Base-by-base conservation (phyloP, 2,888 invertebrate species). In the Masnerella sp. region DNA sequence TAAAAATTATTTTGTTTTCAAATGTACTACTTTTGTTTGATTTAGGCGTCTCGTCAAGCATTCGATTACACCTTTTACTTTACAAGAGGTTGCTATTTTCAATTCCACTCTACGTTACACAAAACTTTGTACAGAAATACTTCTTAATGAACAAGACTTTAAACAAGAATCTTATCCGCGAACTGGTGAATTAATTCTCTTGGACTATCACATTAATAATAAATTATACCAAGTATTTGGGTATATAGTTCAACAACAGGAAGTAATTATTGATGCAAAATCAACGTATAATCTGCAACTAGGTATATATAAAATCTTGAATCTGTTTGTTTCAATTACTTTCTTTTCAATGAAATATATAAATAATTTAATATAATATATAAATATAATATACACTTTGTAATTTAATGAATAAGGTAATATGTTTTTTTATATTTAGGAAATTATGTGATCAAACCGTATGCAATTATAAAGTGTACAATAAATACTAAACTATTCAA, bases 151-250 rank as follows among this genome's bases (percentile, higher is more conserved):
- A 34, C 74, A 76, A 8, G 80, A 84, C n/a, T 12, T 78, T 0
- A 12, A 61, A 3, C 70, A 30, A 2, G 76, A 80, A 45, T 40
- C 22, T 2, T 75, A 81, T 59, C 85, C 87, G 0, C 59, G 61
- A 30, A 79, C 56, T 11, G 87, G 87, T 0, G 85, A 87, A 49
- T 72, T 87, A 11, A 78, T 86, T 2, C 78, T 78, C 22, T 74
- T 87, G 11, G 82, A 84, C 43, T 82, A 83, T 22, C 30, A 5
- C 12, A 32, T 36, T 18, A 15, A 7, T 5, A 12, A 42, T 30
- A 0, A 71, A 74, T 3, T 14, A 17, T 25, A 77, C 80, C 30
- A 70, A 68, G n/a, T 82, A n/a, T 86, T 86, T 28, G 86, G 81
- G 0, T 86, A 83, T 43, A 74, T 86, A 7, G 78, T 59, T 3